Conservation (phyloP, 2,113 vertebrate genomes). For the Oxygymnocypris stewartii region DNA sequence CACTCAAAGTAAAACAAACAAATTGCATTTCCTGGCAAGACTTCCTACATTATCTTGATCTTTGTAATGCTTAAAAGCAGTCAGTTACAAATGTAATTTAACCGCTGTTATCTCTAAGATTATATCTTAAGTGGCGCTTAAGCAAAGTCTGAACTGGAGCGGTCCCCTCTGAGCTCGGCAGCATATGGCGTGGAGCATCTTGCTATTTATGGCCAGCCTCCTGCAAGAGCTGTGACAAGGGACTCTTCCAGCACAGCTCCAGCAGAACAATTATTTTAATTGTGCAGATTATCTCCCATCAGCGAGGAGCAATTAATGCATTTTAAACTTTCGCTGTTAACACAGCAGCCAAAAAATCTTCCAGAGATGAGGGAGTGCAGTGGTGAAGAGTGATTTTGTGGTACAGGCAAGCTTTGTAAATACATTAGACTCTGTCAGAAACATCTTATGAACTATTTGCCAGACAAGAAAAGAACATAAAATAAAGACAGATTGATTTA, state of each 20-base stretch:
- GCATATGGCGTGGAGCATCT: conserved; percentile 43
- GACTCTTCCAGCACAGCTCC: conserved; percentile 45
- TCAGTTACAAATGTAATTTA: background rate
- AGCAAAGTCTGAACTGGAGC: conserved; percentile 39
- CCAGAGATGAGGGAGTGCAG: background rate
- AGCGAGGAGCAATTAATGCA: conserved; percentile 31
- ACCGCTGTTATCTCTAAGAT: background rate
- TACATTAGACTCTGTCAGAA: background rate
- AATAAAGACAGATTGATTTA: background rate
- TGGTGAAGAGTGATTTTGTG: background rate
- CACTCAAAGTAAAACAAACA: background rate
- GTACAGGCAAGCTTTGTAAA: background rate
- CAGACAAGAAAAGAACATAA: background rate
- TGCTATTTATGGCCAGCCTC: conserved; percentile 52
- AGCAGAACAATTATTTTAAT: conserved; percentile 58
- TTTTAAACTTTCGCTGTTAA: conserved; percentile 17
- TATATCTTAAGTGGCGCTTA: conserved; percentile 6
- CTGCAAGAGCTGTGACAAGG: conserved; percentile 50
- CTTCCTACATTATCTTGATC: background rate
- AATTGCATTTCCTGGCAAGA: background rate
- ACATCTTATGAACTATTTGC: background rate
- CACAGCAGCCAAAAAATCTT: background rate
- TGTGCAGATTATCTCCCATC: conserved; percentile 31
- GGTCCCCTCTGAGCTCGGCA: conserved; percentile 44
- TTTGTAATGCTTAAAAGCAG: conserved; percentile 10